Evolutionary conservation across 2,888 invertebrate genomes (phyloP), one percentile per base, ranked within the genome.

Genomic region (Drosophila anomelani): DNA sequence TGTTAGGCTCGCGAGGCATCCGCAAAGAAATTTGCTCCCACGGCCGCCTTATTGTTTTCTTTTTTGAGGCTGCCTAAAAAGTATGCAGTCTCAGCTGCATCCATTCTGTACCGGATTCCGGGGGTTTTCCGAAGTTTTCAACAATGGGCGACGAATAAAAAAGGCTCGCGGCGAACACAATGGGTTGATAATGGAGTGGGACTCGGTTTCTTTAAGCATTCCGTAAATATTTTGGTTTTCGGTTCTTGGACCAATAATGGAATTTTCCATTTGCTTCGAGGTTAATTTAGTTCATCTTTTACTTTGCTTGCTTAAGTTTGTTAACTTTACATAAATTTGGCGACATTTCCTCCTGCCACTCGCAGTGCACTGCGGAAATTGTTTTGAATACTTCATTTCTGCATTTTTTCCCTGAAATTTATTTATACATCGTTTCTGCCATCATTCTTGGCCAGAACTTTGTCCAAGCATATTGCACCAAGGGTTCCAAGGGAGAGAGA

Each of bases 321-420:
- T 77, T 78, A 78, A 80, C 75, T 76, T 75, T 63, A 71, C 80
- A 82, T 75, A 72, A 79, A 81, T 74, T 76, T 59, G n/a, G 53
- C 43, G 41, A 70, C 39, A 69, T 69, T 59, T 70, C 56, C 57
- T 54, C 36, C 43, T 68, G 49, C 44, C 68, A 38, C 34, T 71
- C 54, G 64, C 69, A 43, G 34, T 67, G 68, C 73, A 58, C 51
- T 69, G 47, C 79, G 85, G 85, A 85, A 85, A 85, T 85, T 78
- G 85, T 81, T 81, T 78, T 83, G 88, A 87, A 87, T 85, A 85
- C 83, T 85, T 85, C 78, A 80, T 83, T 83, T 83, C 67, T 60
- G 59, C 70, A 75, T 62, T 78, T 79, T 70, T 61, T 34, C 59
- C 47, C 62, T 46, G 41, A 55, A 60, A 76, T 68, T 76, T 63